Conservation (phyloP, 1,140 invertebrate genomes). For the Pachyrhynchus sulphureomaculatus region DNA sequence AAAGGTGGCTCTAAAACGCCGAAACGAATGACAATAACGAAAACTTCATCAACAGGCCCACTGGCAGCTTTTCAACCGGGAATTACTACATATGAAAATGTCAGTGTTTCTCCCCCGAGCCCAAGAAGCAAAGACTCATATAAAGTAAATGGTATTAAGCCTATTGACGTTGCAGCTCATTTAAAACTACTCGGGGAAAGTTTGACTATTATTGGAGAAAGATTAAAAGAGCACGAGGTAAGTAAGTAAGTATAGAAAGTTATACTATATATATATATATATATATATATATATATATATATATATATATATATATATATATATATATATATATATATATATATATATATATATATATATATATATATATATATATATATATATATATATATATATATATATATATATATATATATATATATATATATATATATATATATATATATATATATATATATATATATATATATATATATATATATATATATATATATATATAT, state of each 20-base stretch:
- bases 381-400: too few relatives aligned
- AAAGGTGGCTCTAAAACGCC: constrained; percentile 10
- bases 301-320: too few relatives aligned
- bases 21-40: constrained; percentile 43
- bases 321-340: too few relatives aligned
- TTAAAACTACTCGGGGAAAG: constrained; percentile 91
- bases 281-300: too few relatives aligned
- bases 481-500: too few relatives aligned
- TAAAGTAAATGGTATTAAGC: constrained; percentile 76
- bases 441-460: too few relatives aligned
- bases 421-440: too few relatives aligned
- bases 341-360: too few relatives aligned
- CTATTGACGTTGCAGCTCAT: constrained; percentile 90
- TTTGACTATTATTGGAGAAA: constrained; percentile 87
- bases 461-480: too few relatives aligned
- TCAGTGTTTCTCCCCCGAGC: constrained; percentile 55
- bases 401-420: too few relatives aligned
- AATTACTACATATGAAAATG: constrained; percentile 51
- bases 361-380: too few relatives aligned
- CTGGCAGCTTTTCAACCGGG: constrained; percentile 53
- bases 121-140: constrained; percentile 52
- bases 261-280: too few relatives aligned
- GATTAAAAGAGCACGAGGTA: constrained; percentile 89
- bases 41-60: constrained; percentile 44
- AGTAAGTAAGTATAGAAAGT: background rate